Conservation (phyloP, 1,140 invertebrate genomes). For the Saccostrea glomerata region DNA sequence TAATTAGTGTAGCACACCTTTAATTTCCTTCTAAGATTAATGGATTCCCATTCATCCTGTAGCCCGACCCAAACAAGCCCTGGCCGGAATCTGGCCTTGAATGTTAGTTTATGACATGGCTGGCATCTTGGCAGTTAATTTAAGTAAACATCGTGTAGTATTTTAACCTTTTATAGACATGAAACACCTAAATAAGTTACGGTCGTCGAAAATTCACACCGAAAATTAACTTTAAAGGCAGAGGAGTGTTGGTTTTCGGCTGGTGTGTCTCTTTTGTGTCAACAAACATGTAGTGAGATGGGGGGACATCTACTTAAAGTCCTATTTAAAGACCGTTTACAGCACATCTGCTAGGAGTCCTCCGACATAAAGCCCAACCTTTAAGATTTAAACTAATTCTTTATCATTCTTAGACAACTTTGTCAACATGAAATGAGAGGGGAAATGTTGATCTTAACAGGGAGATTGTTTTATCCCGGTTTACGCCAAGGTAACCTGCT, state of each 20-base stretch:
- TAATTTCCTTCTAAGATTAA: slow-evolving; percentile 22
- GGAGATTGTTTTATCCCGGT: slow-evolving; percentile 3
- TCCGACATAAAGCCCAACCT: background rate
- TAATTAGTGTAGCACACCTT: slow-evolving; percentile 26
- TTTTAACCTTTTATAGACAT: slow-evolving; percentile 30
- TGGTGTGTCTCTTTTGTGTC: background rate
- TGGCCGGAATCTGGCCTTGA: background rate
- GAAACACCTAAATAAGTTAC: slow-evolving; percentile 17
- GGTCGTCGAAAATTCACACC: background rate
- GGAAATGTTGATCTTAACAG: slow-evolving; percentile 14
- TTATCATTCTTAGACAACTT: slow-evolving; percentile 27
- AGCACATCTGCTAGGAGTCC: background rate
- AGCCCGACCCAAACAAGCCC: background rate
- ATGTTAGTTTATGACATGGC: background rate
- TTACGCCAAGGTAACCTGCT: slow-evolving; percentile 6
- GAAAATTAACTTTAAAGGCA: slow-evolving; percentile 30
- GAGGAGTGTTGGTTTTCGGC: slow-evolving; percentile 5
- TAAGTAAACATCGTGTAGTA: slow-evolving; percentile 28
- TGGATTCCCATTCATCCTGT: slow-evolving; percentile 7
- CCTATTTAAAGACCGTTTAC: slow-evolving; percentile 17
- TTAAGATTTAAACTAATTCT: slow-evolving; percentile 28
- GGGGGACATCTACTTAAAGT: background rate
- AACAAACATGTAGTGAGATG: background rate
- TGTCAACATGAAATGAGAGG: background rate
- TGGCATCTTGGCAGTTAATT: slow-evolving; percentile 33